Evolutionary conservation across 2,113 vertebrate species (phyloP), one percentile per base, ranked within the genome.

Genomic region (Pongo abelii): DNA sequence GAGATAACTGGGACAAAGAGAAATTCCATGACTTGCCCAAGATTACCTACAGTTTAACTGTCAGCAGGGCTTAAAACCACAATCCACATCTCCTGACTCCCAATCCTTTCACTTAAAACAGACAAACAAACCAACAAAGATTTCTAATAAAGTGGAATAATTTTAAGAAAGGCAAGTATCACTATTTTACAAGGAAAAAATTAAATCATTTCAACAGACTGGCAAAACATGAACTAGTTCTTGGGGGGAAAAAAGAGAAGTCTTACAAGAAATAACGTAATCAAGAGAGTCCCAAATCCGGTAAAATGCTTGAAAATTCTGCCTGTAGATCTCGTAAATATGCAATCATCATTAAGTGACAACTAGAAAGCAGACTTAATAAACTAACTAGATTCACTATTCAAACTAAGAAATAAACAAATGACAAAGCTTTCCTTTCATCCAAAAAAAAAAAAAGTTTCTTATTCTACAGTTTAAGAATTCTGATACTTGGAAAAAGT

Each of bases 11-110:
- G 30, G 23, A 12, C 27, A 83, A 91, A 94, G 12, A 95, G 43
- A 97, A 96, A 93, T 80, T 40, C 43, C n/a, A 87, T 64, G 55
- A 89, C 67, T 94, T 96, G 55, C 27, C 27, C 43, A 64, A 93
- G 8, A 32, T 80, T 87, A 88, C 16, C 84, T 23, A 10, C 12
- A 85, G 14, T 9, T 40, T 89, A 84, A 79, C 69, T 77, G 27
- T 38, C 52, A 17, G 2, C 38, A 79, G 50, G 4, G 32, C 32
- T 92, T 83, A 93, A 89, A 22, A 80, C 38, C 50, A 95, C 13
- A 93, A 80, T 17, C 48, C 18, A 14, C 6, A 64, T 59, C 67
- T 90, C 69, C 74, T 79, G 35, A 94, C n/a, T 85, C 55, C 27
- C 64, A 90, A 87, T 40, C 18, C n/a, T 91, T 96, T 83, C 20